Evolutionary conservation across 1,140 invertebrate genomes (phyloP), one percentile per base, ranked within the genome.

Genomic region (Delia radicum): DNA sequence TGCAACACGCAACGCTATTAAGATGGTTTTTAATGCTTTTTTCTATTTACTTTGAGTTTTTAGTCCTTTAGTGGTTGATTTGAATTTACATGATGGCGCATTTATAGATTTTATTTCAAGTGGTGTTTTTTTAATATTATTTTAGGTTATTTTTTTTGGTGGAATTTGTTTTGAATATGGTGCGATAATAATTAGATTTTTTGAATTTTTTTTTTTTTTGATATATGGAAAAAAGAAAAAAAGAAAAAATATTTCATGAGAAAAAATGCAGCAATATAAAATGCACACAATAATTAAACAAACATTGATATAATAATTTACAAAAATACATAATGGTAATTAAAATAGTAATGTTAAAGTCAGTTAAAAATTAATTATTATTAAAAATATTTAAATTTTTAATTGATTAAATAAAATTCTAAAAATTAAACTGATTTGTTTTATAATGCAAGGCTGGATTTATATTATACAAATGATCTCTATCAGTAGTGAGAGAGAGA

Each of bases 161-260:
- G 31, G n/a, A 15, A 15, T 69, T 69, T 69, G 37, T 33, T 63
- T 76, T 76, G 69, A 76, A 76, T n/a, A n/a, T 76, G 65, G 75
- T 76, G 75, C 75, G 75, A 73, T 73, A 61, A 55, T 73, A 55
- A 61, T 37, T 75, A 67, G 74, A 75, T 48, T 69, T 67, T 75
- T 69, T 46, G 33, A 33, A 69, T 55, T 75, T 75, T 74, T 62
- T 74, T 75, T 75, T 37, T 67, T 67, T 75, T 65, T 65, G 62
- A 29, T 28, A 69, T 73, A 73, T 73, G 72, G 72, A 73, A 76
- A 76, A 76, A 76, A 76, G 75, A 76, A 76, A 76, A 76, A 73
- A 76, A 76, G 75, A 76, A 76, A 76, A 76, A 76, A 76, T 73
- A 73, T 73, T 76, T 76, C 67, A 76, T 76, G 75, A 76, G 71